Evolutionary conservation across 64 coral and sea anemone genomes (phyloP).

Genomic region (Stylophora pistillata): DNA sequence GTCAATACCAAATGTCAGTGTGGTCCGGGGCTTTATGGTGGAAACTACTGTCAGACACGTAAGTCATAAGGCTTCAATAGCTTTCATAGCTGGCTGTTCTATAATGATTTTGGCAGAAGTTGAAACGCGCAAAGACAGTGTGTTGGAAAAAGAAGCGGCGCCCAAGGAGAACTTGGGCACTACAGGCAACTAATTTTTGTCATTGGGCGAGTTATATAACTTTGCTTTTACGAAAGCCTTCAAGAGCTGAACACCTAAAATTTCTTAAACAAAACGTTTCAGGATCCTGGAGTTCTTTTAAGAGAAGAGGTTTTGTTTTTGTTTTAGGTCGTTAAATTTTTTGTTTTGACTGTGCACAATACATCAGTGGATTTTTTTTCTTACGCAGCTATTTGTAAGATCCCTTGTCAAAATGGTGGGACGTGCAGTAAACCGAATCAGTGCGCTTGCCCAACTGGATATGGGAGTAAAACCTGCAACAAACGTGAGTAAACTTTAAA

Average conservation of each 20-base stretch:
- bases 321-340: background rate
- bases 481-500: conserved; percentile 33
- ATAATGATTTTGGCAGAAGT: too few species aligned
- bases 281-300: too few species aligned
- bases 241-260: too few species aligned
- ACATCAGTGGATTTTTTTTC: background rate
- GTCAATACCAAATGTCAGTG: conserved; percentile 78
- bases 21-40: conserved; percentile 69
- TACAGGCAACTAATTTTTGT: too few species aligned
- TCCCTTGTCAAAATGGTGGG: conserved; percentile 78
- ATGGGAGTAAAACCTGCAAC: conserved; percentile 38
- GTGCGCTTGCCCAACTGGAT: conserved; percentile 59
- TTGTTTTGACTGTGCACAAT: too few species aligned
- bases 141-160: too few species aligned
- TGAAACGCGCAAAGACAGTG: too few species aligned
- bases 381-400: conserved; percentile 68
- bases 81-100: background rate
- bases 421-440: conserved; percentile 77
- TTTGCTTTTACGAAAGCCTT: too few species aligned
- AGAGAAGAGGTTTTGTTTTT: background rate
- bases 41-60: conserved; percentile 82
- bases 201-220: too few species aligned
- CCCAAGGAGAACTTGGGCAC: too few species aligned
- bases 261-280: too few species aligned
- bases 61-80: background rate